Base-by-base conservation (phyloP, 2,113 vertebrate species). In the Junco hyemalis region DNA sequence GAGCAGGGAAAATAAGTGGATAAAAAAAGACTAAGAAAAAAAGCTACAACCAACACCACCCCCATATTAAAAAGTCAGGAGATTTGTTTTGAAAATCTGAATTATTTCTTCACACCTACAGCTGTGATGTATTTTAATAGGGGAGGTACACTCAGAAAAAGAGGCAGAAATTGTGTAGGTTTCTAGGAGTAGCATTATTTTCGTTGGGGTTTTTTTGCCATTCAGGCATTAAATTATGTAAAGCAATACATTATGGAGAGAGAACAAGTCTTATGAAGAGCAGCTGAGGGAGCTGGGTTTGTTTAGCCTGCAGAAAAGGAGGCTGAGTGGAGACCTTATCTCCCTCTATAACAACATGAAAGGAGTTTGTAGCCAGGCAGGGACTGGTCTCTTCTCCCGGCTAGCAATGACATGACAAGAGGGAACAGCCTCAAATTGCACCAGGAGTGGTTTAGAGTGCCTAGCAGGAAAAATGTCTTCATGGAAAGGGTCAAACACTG, bases 151-250 rank as follows among this genome's bases (percentile, higher is more conserved):
- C 0, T 26, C 28, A 86, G 72, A 44, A 7, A 77, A 86, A 29
- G 5, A 2, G 5, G 11, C 8, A 81, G 29, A 87, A 78, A 68
- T 18, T n/a, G 4, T 26, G 14, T 19, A 44, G 8, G 6, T 23
- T 83, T 50, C 40, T 48, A 56, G 8, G 16, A 42, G 8, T 9
- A 91, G 18, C 2, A 18, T 14, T 57, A 28, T 29, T 13, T 82
- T 53, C 4, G 0, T 11, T 29, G 9, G 1, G 1, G 0, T 33
- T 31, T 50, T 42, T 91, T 59, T 60, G 40, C 6, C 29, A 4
- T 40, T 88, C 22, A 38, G 6, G 3, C 31, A 70, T 22, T 74
- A 78, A 80, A 74, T 71, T 66, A 78, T 25, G 10, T 13, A 25
- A 87, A 80, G 8, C 2, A 5, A 9, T 76, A 53, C 1, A 1